Evolutionary conservation across 2,888 invertebrate genomes (phyloP).

Genomic region (Odontocolon sp.): DNA sequence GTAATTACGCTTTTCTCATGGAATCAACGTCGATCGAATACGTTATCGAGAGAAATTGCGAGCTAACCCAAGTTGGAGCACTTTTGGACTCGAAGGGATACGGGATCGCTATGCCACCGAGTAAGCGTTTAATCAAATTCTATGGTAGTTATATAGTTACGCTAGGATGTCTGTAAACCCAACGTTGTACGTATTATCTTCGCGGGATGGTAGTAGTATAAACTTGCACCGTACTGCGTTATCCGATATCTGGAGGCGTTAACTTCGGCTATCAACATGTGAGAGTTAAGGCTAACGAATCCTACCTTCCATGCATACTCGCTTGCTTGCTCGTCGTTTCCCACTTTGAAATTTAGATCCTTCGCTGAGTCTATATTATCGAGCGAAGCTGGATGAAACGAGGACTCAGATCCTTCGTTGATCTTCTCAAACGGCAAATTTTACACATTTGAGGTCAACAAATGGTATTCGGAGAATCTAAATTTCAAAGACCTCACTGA

Average conservation of each 20-base stretch:
- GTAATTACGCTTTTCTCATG: constrained; percentile 96
- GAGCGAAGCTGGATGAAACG: no score
- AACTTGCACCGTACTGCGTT: constrained; percentile 11
- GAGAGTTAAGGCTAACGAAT: constrained; percentile 13
- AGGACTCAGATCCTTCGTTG: no score
- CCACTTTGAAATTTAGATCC: no score
- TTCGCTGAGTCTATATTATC: no score
- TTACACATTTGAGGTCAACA: no score
- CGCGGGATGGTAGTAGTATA: no score
- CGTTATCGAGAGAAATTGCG: constrained; percentile 92
- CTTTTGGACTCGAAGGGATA: constrained; percentile 95
- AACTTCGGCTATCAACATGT: constrained; percentile 29
- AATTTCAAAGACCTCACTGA: no score
- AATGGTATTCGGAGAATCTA: no score
- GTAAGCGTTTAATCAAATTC: constrained; percentile 83
- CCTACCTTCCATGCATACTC: not conserved
- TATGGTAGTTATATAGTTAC: not conserved
- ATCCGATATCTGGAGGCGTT: constrained; percentile 31
- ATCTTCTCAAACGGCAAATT: no score
- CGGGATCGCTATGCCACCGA: constrained; percentile 94
- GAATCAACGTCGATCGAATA: constrained; percentile 98
- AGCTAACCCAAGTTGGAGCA: constrained; percentile 90
- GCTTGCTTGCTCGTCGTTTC: not conserved
- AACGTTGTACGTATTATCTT: not conserved
- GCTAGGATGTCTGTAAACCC: constrained; percentile 14